A percentile compares a stretch with the other conserved stretches of the same genome.
Evolutionary conservation across 2,888 invertebrate species (phyloP).

Genomic region (Leptinotarsa rubiginosa): DNA sequence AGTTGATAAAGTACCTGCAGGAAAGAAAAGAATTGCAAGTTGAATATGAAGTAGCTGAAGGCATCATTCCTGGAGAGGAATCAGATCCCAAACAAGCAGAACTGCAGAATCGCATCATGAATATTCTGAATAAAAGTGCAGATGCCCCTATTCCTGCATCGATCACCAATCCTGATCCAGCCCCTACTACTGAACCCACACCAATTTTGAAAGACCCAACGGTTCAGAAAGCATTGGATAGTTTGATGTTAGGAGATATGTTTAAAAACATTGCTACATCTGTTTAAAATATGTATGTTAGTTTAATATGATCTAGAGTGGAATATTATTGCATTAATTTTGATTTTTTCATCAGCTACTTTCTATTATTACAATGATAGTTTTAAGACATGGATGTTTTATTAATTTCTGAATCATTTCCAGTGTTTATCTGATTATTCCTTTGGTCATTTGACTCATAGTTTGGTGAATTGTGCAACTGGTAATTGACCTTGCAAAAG

Average conservation of each 20-base stretch:
- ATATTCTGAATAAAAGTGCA: conserved; percentile 74
- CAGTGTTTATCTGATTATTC: no score
- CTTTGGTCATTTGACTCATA: no score
- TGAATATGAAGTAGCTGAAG: conserved; percentile 80
- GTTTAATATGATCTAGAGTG: not conserved
- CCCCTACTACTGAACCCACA: conserved; percentile 57
- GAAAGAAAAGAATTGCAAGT: conserved; percentile 80
- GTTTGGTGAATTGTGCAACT: no score
- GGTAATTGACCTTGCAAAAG: no score
- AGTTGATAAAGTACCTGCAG: conserved; percentile 78
- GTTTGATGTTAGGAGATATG: conserved; percentile 72
- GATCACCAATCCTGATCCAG: conserved; percentile 58
- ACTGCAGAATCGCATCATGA: conserved; percentile 82
- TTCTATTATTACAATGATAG: no score
- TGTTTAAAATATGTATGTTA: not conserved
- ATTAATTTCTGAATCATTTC: no score
- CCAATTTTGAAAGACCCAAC: conserved; percentile 80
- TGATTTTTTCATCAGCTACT: not conserved
- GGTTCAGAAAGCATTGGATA: conserved; percentile 83
- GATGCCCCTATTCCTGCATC: conserved; percentile 58
- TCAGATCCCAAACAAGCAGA: conserved; percentile 68
- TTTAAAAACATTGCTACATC: conserved; percentile 66
- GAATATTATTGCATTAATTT: not conserved
- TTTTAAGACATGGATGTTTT: no score
- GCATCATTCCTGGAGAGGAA: conserved; percentile 65